Evolutionary conservation across 1,140 invertebrate genomes (phyloP).

Genomic region (Drosophila tropicalis): DNA sequence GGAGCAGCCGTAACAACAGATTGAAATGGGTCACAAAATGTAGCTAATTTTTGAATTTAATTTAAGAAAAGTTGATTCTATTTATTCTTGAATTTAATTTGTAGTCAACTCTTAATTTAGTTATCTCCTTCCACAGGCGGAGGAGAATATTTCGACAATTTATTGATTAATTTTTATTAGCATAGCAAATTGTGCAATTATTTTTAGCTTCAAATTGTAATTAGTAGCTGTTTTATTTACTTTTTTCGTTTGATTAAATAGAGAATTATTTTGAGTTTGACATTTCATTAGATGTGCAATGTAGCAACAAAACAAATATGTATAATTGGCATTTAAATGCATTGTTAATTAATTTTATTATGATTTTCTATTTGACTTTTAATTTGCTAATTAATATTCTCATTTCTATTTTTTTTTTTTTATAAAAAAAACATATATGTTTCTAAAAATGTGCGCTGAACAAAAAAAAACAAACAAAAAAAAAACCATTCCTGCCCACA

Average conservation of each 20-base stretch:
- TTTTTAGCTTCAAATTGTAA: background rate
- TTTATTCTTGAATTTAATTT: slow-evolving; percentile 12
- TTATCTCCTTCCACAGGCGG: background rate
- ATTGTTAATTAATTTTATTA: slow-evolving; percentile 74
- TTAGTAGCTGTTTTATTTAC: slow-evolving; percentile 15
- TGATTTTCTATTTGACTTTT: slow-evolving; percentile 50
- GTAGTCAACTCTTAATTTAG: slow-evolving; percentile 20
- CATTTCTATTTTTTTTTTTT: slow-evolving; percentile 73
- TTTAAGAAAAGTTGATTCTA: slow-evolving; percentile 20
- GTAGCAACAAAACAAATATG: slow-evolving; percentile 16
- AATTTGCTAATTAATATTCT: slow-evolving; percentile 79
- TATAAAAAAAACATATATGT: background rate
- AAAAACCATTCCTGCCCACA: slow-evolving; percentile 58
- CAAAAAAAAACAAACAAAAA: slow-evolving; percentile 51
- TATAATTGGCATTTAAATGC: slow-evolving; percentile 61
- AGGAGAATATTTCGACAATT: background rate
- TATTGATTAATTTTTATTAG: background rate
- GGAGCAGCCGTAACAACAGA: no score
- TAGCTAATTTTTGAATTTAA: background rate
- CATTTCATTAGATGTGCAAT: slow-evolving; percentile 37
- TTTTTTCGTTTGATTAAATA: background rate
- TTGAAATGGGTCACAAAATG: no score
- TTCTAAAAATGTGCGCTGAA: slow-evolving; percentile 61
- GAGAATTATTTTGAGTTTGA: slow-evolving; percentile 9
- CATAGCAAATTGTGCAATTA: background rate